These are phyloP conservation scores for Brachylomia viminalis DNA, from an alignment of 2,888 invertebrate genomes.

Conservation along the genomic window DNA sequence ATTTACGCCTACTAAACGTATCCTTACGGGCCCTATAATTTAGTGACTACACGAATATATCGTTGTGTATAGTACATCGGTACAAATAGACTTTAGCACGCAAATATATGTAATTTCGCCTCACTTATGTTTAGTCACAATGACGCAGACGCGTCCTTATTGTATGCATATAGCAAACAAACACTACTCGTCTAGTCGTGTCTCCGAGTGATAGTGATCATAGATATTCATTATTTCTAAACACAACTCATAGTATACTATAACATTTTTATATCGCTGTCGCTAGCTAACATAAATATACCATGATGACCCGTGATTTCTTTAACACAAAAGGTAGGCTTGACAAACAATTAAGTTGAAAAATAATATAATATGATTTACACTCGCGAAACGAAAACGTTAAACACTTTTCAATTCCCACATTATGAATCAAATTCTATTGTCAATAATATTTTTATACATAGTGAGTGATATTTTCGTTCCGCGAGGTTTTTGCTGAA, in stretches of 20 bases:
- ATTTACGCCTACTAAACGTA: neutral
- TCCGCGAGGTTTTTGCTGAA: neutral
- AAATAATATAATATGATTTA: neutral
- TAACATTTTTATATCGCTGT: constrained; percentile 7
- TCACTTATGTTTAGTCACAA: neutral
- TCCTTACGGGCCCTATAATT: neutral
- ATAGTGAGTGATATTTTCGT: neutral
- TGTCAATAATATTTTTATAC: neutral
- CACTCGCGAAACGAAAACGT: constrained; percentile 11
- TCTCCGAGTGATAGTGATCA: neutral
- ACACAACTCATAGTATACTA: neutral
- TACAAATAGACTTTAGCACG: neutral
- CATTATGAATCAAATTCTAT: constrained; percentile 5
- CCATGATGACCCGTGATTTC: constrained; percentile 17
- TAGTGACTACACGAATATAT: neutral
- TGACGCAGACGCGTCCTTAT: neutral
- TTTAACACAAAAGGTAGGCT: constrained; percentile 11
- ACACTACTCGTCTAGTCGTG: neutral
- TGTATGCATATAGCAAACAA: neutral
- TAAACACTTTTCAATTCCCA: neutral
- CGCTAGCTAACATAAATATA: constrained; percentile 30
- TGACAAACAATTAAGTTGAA: neutral
- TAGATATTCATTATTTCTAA: neutral
- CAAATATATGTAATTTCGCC: neutral
- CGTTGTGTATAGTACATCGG: neutral